phyloP scores from a whole-genome alignment of 2,888 invertebrate species.

The Pherbina coryleti region DNA sequence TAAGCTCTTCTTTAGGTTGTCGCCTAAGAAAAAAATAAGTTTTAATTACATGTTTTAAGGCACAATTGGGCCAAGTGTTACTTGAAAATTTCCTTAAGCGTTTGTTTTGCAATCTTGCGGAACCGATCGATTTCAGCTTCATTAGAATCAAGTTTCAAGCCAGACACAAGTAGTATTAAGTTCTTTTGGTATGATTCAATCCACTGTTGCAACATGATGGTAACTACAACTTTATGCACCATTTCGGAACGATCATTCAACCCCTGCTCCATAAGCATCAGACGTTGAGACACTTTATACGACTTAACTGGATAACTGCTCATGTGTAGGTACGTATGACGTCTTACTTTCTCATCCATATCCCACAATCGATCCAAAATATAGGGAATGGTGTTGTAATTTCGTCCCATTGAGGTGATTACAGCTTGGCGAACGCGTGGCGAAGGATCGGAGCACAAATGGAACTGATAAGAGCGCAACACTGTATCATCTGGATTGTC shows the following conservation, averaged over 20 bases:
- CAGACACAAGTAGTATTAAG: slow-evolving; percentile 79
- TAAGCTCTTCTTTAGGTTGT: slow-evolving; percentile 65
- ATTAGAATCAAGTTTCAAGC: slow-evolving; percentile 80
- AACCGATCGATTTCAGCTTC: slow-evolving; percentile 76
- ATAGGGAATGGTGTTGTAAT: slow-evolving; percentile 77
- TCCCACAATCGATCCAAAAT: slow-evolving; percentile 83
- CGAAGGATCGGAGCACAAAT: slow-evolving; percentile 81
- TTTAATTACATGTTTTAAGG: background rate
- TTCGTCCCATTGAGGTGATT: slow-evolving; percentile 80
- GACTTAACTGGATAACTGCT: slow-evolving; percentile 68
- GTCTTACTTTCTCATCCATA: slow-evolving; percentile 81
- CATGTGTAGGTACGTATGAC: slow-evolving; percentile 70
- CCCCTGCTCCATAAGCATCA: slow-evolving; percentile 75
- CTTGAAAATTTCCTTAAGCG: slow-evolving; percentile 73
- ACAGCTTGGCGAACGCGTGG: slow-evolving; percentile 80
- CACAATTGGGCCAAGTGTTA: slow-evolving; percentile 57
- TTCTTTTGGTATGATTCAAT: slow-evolving; percentile 79
- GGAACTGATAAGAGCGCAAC: slow-evolving; percentile 78
- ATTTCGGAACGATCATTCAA: slow-evolving; percentile 74
- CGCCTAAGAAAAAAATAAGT: slow-evolving; percentile 56
- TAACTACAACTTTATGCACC: slow-evolving; percentile 70
- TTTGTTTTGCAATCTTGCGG: slow-evolving; percentile 71
- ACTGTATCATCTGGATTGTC: slow-evolving; percentile 81
- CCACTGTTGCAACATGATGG: slow-evolving; percentile 80
- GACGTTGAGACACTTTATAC: slow-evolving; percentile 76